Base-by-base conservation (phyloP, 2,888 invertebrate species). In the Venustoraphidia nigricollis region DNA sequence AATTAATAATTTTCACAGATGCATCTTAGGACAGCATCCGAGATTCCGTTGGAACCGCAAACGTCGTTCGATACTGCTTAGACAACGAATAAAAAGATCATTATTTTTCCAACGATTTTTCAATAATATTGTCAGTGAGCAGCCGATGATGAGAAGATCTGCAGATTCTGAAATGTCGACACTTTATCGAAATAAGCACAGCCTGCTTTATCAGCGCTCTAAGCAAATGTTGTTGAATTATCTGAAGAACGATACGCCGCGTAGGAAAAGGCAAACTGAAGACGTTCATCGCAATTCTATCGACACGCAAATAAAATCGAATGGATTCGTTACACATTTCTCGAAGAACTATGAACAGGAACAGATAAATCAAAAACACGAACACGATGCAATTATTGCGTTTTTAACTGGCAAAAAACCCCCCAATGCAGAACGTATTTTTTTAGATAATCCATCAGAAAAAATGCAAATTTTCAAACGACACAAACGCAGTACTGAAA, bases 21-120 rank as follows among this genome's bases (percentile, higher is more conserved):
- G 94, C 59, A 72, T 83, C 1, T 76, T 83, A 0, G 91, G 88
- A 8, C 86, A 89, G 60, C 93, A 94, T 67, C 93, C 93, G 0
- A 72, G 89, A 9, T 74, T 91, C 37, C 71, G 90, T 44, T 89
- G 87, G 84, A 87, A 83, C 58, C 72, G 88, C 34, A 70, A 75
- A 53, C 75, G 77, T 2, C 68, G 81, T 45, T 79, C 81, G 0
- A 66, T 70, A 3, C 63, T 71, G 1, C 38, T 36, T 10, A 10
- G 38, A 36, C 9, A 42, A 34, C 11, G 17, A 42, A 3, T 42
- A 17, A 10, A 47, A 46, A 5, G 47, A 27, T 47, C 50, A 41
- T 45, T 44, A 41, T 34, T 36, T 13, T 10, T 41, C 40, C 34
- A 47, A 41, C 34, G 46, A 45, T 37, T 50, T 44, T 37, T 39